Percentiles rank a stretch among this genome's conserved stretches.
These are phyloP conservation scores for Tetrax tetrax DNA, from an alignment of 2,113 vertebrate genomes.

Conservation along the genomic window DNA sequence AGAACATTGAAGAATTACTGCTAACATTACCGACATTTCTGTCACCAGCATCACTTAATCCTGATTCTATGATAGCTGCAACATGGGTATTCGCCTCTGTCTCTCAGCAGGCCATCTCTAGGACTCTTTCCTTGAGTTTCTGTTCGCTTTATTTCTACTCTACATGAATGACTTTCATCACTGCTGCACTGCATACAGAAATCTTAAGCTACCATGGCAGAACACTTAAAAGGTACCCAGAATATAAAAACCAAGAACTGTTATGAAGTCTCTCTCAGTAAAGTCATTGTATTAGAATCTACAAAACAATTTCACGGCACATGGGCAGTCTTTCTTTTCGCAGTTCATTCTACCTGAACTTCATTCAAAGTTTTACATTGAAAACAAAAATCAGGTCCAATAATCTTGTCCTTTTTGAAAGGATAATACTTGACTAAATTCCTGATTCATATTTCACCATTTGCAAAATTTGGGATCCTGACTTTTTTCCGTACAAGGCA, in stretches of 20 bases:
- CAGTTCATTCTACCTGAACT: not conserved
- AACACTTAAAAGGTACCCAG: not conserved
- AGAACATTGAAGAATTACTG: not conserved
- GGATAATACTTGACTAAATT: not conserved
- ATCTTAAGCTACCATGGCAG: not conserved
- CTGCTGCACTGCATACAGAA: not conserved
- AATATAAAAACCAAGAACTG: not conserved
- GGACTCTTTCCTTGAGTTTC: not conserved
- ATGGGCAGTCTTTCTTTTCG: not conserved
- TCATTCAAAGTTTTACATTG: not conserved
- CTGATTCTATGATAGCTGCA: not conserved
- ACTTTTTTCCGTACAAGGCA: not conserved
- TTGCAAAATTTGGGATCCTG: not conserved
- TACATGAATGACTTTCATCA: not conserved
- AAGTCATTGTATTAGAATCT: not conserved
- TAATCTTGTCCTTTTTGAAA: not conserved
- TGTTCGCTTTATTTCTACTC: not conserved
- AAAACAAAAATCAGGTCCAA: not conserved
- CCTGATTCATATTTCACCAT: not conserved
- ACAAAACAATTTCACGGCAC: not conserved
- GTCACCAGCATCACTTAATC: not conserved
- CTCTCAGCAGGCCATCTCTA: accelerated
- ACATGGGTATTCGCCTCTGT: not conserved
- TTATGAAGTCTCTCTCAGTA: not conserved
- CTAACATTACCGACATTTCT: not conserved